A percentile compares a stretch with the other conserved stretches of the same genome.
These are phyloP conservation scores for Parazoanthus darwini DNA, from an alignment of 92 coral and sea anemone genomes.

Conservation along the genomic window DNA sequence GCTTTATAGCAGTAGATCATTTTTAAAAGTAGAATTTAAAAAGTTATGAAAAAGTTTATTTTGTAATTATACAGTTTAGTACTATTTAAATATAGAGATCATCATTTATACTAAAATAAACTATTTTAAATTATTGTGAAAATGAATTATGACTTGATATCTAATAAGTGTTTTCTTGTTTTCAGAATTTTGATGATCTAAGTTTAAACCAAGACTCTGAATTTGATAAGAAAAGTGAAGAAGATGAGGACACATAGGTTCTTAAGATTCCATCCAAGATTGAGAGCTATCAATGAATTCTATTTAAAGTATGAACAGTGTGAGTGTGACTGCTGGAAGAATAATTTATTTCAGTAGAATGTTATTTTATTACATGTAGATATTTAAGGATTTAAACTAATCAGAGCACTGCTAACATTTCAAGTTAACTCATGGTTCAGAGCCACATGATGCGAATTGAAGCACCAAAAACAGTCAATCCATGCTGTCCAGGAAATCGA, in stretches of 20 bases:
- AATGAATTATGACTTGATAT: not conserved
- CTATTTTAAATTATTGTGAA: not conserved
- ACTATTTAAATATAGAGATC: too few relatives aligned
- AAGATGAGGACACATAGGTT: constrained; percentile 53
- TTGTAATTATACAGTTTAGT: too few relatives aligned
- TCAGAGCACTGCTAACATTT: not conserved
- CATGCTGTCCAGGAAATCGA: not conserved
- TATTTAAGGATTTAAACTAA: constrained; percentile 11
- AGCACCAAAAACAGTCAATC: not conserved
- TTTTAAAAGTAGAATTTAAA: too few relatives aligned
- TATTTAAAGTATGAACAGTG: constrained; percentile 44
- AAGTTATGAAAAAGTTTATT: too few relatives aligned
- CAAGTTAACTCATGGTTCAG: not conserved
- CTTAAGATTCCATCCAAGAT: not conserved
- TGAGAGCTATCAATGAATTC: constrained; percentile 15
- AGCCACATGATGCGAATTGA: not conserved
- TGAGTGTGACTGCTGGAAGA: constrained; percentile 27
- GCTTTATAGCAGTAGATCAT: too few relatives aligned
- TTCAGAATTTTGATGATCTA: constrained; percentile 85
- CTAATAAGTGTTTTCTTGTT: not conserved
- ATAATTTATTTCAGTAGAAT: constrained; percentile 18
- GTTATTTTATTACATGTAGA: constrained; percentile 34
- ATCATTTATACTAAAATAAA: too few relatives aligned
- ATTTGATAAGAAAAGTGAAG: constrained; percentile 65
- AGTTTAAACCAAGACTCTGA: constrained; percentile 73